These are phyloP conservation scores for Sorex fumeus DNA, from an alignment of 2,113 vertebrate species.

Conservation along the genomic window DNA sequence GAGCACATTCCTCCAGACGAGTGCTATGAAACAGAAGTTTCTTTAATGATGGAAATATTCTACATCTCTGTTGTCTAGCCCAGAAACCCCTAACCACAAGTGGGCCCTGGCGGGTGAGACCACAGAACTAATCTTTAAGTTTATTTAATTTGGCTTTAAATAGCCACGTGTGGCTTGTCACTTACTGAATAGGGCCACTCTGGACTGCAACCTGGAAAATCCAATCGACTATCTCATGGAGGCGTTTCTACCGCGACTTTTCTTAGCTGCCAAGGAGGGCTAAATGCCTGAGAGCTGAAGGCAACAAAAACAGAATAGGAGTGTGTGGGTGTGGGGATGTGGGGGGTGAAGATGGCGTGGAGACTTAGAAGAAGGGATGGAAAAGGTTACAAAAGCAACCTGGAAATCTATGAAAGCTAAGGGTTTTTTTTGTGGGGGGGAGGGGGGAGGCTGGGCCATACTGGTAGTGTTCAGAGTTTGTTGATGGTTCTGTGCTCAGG, in stretches of 20 bases:
- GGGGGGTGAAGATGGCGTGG: too few species aligned
- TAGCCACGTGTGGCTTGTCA: neutral
- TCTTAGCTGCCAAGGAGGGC: neutral
- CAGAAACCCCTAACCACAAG: neutral
- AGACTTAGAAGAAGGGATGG: neutral
- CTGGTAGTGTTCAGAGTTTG: too few species aligned
- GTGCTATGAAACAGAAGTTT: neutral
- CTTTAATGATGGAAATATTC: neutral
- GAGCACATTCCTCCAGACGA: neutral
- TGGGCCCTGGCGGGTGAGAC: neutral
- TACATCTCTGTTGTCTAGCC: neutral
- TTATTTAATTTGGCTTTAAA: conserved; percentile 18
- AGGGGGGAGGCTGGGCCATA: too few species aligned
- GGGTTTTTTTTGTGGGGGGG: too few species aligned
- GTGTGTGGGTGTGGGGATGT: too few species aligned
- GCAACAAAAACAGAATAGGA: neutral
- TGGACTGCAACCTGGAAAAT: neutral
- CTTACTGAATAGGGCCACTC: neutral
- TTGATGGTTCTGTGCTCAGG: too few species aligned
- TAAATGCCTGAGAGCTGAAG: neutral
- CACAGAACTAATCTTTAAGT: neutral
- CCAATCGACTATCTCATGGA: neutral
- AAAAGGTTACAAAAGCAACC: neutral
- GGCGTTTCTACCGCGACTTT: neutral
- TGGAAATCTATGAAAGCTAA: too few species aligned